Evolutionary conservation across 2,888 invertebrate species (phyloP), one percentile per base, ranked within the genome.

Genomic region (Ligdia adustata): DNA sequence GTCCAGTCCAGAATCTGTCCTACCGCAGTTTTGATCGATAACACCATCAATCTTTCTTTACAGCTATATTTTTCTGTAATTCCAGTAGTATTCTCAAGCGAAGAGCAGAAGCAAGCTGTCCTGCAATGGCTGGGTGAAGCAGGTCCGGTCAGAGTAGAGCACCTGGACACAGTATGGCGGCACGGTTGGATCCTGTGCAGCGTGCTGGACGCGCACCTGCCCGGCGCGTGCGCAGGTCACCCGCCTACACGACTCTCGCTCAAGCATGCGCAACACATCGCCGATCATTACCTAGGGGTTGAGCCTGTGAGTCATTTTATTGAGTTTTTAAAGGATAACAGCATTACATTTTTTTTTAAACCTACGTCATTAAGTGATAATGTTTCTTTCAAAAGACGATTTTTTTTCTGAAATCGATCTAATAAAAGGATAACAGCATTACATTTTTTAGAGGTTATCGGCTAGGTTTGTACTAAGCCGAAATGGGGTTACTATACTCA

Each of bases 121-220:
- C 56, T 91, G 34, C 64, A 75, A 85, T 91, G 91, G 91, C 74
- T 91, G 38, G 78, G 73, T 24, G 82, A 81, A 24, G 69, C 78
- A 1, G 89, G 90, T 2, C 75, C 84, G 0, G 80, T 82, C 35
- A 69, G 75, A 18, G 81, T 87, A 32, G 84, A 83, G 32, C 82
- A 87, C n/a, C 66, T 91, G 55, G 91, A 91, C 34, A 82, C 92
- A 2, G 84, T 90, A 13, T 93, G 93, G 93, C 80, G 81, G 2
- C 92, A 93, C 66, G 93, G 93, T 7, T 91, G 92, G 69, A 81
- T 93, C 12, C 73, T 93, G 0, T 93, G 93, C 70, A 91, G 91
- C 3, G 83, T 92, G 34, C 76, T 93, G 40, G 92, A 93, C 58
- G 81, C 89, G 4, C 91, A 89, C 0, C 72, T 93, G n/a, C 92